These are phyloP conservation scores for Mastomys natalensis DNA, from an alignment of 2,113 vertebrate species.

Conservation along the genomic window DNA sequence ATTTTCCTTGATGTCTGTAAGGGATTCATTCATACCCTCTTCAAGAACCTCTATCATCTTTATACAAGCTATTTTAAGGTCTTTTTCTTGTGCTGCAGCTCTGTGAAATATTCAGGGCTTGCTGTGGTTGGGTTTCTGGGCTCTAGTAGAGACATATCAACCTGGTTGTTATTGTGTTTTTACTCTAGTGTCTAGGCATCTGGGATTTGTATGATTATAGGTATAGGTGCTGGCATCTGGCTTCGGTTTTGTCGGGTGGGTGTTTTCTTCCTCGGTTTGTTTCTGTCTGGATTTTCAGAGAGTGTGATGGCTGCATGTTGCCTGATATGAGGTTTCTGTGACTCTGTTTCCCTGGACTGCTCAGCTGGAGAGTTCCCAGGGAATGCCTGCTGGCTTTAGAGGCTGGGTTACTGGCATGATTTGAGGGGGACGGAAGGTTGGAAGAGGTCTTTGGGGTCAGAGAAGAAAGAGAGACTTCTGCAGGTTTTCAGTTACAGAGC, in stretches of 20 bases:
- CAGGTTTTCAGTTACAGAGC: not conserved
- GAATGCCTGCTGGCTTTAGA: not conserved
- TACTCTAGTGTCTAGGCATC: not conserved
- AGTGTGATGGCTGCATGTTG: not conserved
- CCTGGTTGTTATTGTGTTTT: not conserved
- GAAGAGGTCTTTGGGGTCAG: not conserved
- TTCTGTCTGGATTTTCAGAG: not conserved
- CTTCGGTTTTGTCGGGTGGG: not conserved
- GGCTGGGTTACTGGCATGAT: not conserved
- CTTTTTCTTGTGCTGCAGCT: not conserved
- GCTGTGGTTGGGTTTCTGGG: not conserved
- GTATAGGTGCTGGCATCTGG: not conserved
- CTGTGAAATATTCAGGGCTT: not conserved
- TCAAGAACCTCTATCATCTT: not conserved
- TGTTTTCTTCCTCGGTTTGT: not conserved
- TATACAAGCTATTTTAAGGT: not conserved
- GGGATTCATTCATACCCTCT: not conserved
- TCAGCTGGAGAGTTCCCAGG: not conserved
- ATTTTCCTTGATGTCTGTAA: no score
- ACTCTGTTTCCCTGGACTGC: not conserved
- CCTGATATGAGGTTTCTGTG: not conserved
- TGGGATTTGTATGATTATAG: not conserved
- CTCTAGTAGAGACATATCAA: not conserved
- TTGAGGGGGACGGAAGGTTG: no score
- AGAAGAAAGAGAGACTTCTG: not conserved